These are phyloP conservation scores for Conopomorpha cramerella DNA, from an alignment of 1,140 invertebrate genomes.

Conservation along the genomic window DNA sequence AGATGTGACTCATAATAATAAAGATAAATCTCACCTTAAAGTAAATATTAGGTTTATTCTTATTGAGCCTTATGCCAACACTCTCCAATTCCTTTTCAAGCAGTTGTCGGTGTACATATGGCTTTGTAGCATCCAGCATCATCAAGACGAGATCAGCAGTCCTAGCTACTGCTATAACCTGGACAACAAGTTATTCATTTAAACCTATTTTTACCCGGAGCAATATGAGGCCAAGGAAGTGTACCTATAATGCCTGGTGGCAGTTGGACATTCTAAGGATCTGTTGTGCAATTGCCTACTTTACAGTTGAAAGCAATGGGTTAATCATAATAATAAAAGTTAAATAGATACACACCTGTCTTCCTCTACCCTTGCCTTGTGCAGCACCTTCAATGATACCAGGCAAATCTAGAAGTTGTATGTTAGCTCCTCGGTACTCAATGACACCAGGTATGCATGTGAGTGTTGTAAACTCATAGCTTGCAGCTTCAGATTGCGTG, in stretches of 20 bases:
- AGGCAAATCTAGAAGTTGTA: constrained; percentile 96
- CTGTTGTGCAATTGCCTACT: no score
- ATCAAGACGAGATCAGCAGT: constrained; percentile 97
- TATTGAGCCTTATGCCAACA: constrained; percentile 95
- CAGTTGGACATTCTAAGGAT: no score
- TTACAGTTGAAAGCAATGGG: no score
- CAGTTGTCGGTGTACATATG: constrained; percentile 88
- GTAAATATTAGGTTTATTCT: constrained; percentile 95
- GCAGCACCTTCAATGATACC: constrained; percentile 97
- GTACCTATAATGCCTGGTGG: no score
- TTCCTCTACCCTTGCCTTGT: constrained; percentile 87
- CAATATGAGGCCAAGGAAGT: no score
- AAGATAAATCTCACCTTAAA: constrained; percentile 77
- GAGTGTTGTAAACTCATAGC: constrained; percentile 98
- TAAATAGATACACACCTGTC: constrained; percentile 65
- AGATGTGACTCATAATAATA: no score
- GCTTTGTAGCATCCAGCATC: constrained; percentile 98
- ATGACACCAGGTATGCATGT: constrained; percentile 99
- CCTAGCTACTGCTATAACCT: constrained; percentile 95
- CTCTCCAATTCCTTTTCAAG: constrained; percentile 94
- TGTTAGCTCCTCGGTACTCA: constrained; percentile 97
- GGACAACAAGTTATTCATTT: constrained; percentile 8
- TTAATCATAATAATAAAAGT: no score
- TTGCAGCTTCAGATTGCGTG: constrained; percentile 94
- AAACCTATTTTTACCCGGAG: no score